Percentiles rank a stretch among this genome's conserved stretches.
phyloP scores from a whole-genome alignment of 2,888 invertebrate species.

The Macrophya annulata region DNA sequence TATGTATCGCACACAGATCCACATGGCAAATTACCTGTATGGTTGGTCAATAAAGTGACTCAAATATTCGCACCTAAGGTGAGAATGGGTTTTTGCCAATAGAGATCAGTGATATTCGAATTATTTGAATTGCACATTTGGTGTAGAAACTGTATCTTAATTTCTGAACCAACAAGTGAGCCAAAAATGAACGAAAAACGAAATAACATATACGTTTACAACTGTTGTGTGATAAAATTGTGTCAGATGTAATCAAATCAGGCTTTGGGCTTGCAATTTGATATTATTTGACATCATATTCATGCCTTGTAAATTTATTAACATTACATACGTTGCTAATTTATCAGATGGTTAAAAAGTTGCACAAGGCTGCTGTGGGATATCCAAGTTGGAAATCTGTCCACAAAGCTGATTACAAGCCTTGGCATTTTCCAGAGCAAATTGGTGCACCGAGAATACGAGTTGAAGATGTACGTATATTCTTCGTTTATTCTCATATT shows the following conservation, averaged over 20 bases:
- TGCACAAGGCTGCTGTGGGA: constrained; percentile 90
- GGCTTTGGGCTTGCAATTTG: not conserved
- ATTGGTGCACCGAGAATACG: constrained; percentile 87
- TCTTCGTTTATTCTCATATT: not conserved
- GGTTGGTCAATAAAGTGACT: constrained; percentile 94
- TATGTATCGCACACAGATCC: constrained; percentile 96
- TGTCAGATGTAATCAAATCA: no score
- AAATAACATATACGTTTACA: not conserved
- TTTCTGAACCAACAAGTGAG: not conserved
- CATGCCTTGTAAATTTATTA: not conserved
- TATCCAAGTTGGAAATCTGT: constrained; percentile 92
- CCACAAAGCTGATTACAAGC: constrained; percentile 89
- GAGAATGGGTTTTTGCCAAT: constrained; percentile 57
- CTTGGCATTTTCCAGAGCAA: constrained; percentile 95
- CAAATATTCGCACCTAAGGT: constrained; percentile 93
- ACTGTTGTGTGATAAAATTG: no score
- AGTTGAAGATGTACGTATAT: constrained; percentile 85
- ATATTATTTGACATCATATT: not conserved
- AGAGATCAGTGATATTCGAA: not conserved
- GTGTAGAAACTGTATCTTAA: not conserved
- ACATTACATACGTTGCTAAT: constrained; percentile 44
- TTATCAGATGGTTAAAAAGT: constrained; percentile 86
- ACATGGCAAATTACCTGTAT: constrained; percentile 92
- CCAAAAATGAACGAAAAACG: not conserved
- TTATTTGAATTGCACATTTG: not conserved